These are phyloP conservation scores for Gibbula magus DNA, from an alignment of 2,888 invertebrate genomes.

Conservation along the genomic window DNA sequence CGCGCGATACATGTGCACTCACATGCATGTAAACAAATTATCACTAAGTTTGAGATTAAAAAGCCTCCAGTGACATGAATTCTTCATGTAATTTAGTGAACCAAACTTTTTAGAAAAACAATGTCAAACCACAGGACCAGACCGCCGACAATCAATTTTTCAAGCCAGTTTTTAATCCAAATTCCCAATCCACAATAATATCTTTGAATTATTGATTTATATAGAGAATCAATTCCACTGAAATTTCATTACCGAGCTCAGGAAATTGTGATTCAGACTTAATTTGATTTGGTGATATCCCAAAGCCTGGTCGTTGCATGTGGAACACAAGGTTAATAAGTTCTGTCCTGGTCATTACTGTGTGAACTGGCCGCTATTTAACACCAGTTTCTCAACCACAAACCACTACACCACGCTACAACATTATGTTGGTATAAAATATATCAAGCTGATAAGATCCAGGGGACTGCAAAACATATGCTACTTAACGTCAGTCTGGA, in stretches of 20 bases:
- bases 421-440: no score
- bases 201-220: constrained; percentile 39
- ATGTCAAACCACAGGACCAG: background rate
- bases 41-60: background rate
- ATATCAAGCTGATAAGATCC: no score
- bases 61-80: constrained; percentile 5
- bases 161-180: constrained; percentile 15
- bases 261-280: constrained; percentile 35
- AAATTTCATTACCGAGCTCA: constrained; percentile 36
- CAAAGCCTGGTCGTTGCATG: background rate
- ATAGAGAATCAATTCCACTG: constrained; percentile 30
- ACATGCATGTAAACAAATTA: constrained; percentile 19
- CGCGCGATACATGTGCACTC: constrained; percentile 6
- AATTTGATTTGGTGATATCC: constrained; percentile 34
- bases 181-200: constrained; percentile 18
- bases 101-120: constrained; percentile 6
- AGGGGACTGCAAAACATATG: no score
- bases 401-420: background rate
- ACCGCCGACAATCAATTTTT: constrained; percentile 23
- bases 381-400: background rate
- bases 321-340: constrained; percentile 7
- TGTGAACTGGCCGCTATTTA: background rate
- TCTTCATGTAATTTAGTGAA: constrained; percentile 16
- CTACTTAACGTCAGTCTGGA: no score
- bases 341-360: background rate